phyloP scores from a whole-genome alignment of 1,140 invertebrate genomes.

The Kradibia gibbosae region DNA sequence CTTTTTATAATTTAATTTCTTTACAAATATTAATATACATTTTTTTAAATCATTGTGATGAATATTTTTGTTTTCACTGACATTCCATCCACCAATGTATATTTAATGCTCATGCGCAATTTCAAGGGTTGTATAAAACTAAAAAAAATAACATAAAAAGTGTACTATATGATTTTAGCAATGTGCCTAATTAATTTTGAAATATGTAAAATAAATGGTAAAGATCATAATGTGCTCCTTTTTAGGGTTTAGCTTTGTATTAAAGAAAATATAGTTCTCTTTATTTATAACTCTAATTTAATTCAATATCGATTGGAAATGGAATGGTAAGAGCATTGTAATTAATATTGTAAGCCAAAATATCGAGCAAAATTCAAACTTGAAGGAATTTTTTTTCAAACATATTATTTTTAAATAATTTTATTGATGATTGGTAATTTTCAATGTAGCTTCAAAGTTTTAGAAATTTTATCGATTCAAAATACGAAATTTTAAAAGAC shows the following conservation, averaged over 20 bases:
- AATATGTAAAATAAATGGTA: neutral
- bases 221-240: constrained; percentile 4
- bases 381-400: constrained; percentile 23
- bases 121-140: neutral
- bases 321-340: neutral
- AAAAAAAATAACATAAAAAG: constrained; percentile 10
- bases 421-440: constrained; percentile 12
- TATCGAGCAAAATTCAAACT: constrained; percentile 16
- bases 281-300: neutral
- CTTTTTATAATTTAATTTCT: constrained; percentile 28
- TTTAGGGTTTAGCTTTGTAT: neutral
- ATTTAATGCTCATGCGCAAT: constrained; percentile 15
- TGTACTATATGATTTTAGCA: constrained; percentile 6
- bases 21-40: constrained; percentile 18
- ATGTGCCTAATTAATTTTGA: constrained; percentile 1
- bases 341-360: neutral
- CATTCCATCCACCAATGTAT: constrained; percentile 43
- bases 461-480: neutral
- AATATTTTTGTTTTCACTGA: constrained; percentile 30
- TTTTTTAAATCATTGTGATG: neutral
- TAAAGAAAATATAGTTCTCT: constrained; percentile 15
- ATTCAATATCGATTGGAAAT: neutral
- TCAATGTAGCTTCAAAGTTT: constrained; percentile 3
- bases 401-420: too few relatives aligned
- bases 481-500: neutral